Base-by-base conservation (phyloP, 2,113 vertebrate genomes). In the Hippocampus zosterae region DNA sequence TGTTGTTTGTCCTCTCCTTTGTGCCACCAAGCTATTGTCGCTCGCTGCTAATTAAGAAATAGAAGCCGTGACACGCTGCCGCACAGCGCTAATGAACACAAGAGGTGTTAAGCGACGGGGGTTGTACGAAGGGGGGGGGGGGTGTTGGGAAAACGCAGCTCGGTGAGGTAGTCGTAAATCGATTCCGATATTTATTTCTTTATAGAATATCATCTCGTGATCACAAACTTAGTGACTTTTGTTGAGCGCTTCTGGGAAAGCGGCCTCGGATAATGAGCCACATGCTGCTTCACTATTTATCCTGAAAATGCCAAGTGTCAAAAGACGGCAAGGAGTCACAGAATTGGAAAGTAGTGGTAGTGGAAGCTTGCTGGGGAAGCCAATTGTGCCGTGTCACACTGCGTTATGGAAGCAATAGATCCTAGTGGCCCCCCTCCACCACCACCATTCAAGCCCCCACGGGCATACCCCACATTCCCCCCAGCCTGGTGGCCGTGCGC, bases 401-500 rank as follows among this genome's bases (percentile, higher is more conserved):
- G 57, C 57, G 33, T 60, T 60, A 60, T 19, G 27, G 25, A 60
- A 60, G 57, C 57, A 60, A 60, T 60, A 60, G 27, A 60, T 60
- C 27, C 57, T 8, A 60, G 57, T 18, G 27, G 7, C 33, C 16
- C 2, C 13, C 13, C 12, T 1, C 11, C 15, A 3, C 25, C 13
- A 23, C 23, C 23, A 1, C n/a, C 55, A 9, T 25, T 9, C 53
- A 3, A 27, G 55, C 55, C 27, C 57, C 27, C 57, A 60, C 57
- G 16, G 27, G 27, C 57, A 33, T 15, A 29, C 27, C 15, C 25
- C 15, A 8, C 15, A 33, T 33, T 33, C 27, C 29, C 27, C 27
- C 27, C 27, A 33, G 16, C 27, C 21, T 53, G 23, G 25, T 18
- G 57, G 27, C 9, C 7, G 2, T 33, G 15, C 57, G 18, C 27